Evolutionary conservation across 2,113 vertebrate species (phyloP), one percentile per base, ranked within the genome.

Genomic region (Azemiops feae): DNA sequence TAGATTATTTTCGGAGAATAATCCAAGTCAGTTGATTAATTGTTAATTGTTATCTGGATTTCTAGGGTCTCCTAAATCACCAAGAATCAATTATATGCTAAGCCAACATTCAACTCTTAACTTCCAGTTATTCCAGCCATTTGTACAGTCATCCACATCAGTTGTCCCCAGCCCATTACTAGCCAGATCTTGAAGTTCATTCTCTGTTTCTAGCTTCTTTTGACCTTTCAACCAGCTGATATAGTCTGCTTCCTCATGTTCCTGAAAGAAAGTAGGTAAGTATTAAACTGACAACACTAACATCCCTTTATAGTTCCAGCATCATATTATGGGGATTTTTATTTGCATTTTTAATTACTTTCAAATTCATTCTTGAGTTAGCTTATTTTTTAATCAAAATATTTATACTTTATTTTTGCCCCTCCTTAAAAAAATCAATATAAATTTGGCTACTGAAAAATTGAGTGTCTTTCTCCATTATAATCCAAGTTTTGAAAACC

Each of bases 171-270:
- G 50, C n/a, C 8, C 55, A 12, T 87, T 23, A 22, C 92, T 98
- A 94, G 99, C 99, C 98, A 99, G 97, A 90, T 99, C 99, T 95
- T 96, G 97, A 89, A 98, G 94, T 74, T 97, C 97, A 20, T 98
- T 97, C 0, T 93, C 92, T 16, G 93, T 97, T 0, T 96, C 95
- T 0, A 97, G 8, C 45, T 98, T 98, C 11, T 94, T 93, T 92
- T 99, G 98, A 2, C 98, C 98, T 93, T 98, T 99, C 88, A 99
- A 97, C 99, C 99, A 99, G 10, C 98, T 97, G 45, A 99, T 43
- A 18, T 98, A 99, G 58, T 98, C 98, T 0, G 97, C 97, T 85
- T 99, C 98, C 52, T 99, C 98, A 91, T 97, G 96, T 89, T 98
- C 98, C 99, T 99, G 93, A 12, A 47, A 85, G 11, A 50, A 87